Percentiles rank a stretch among this genome's conserved stretches.
Conservation (phyloP, 1,140 invertebrate genomes). For the Hycleus cichorii region DNA sequence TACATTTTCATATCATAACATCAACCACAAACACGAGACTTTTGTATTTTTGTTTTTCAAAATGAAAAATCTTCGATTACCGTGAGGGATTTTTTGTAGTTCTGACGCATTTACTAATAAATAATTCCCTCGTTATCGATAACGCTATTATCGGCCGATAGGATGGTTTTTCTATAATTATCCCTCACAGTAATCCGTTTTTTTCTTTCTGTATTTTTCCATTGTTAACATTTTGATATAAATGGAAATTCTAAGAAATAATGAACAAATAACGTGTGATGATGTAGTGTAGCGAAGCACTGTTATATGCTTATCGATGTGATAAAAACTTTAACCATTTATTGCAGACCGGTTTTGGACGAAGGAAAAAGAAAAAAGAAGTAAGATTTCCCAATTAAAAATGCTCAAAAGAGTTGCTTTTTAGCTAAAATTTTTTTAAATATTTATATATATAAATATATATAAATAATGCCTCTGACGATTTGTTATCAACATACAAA, state of each 20-base stretch:
- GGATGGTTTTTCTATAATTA: too few species aligned
- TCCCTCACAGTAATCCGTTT: too few species aligned
- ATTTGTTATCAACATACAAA: conserved; percentile 16
- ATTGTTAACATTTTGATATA: too few species aligned
- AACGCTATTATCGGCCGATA: too few species aligned
- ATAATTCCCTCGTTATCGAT: too few species aligned
- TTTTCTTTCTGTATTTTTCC: too few species aligned
- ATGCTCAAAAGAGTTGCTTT: conserved; percentile 38
- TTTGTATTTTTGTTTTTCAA: neutral
- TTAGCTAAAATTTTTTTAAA: conserved; percentile 20
- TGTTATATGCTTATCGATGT: conserved; percentile 16
- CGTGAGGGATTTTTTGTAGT: neutral
- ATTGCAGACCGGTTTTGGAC: conserved; percentile 82
- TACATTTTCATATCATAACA: conserved; percentile 8
- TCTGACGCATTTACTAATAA: too few species aligned
- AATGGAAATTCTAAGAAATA: too few species aligned
- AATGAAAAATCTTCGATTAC: conserved; percentile 2
- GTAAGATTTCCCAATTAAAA: conserved; percentile 58
- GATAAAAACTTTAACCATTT: conserved; percentile 40
- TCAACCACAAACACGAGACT: neutral
- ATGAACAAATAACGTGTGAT: neutral
- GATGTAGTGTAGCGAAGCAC: conserved; percentile 12
- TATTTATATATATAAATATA: neutral
- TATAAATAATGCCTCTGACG: conserved; percentile 37
- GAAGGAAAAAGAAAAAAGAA: conserved; percentile 95